These are phyloP conservation scores for Xenopus petersii DNA, from an alignment of 2,797 vertebrate species.

Conservation along the genomic window DNA sequence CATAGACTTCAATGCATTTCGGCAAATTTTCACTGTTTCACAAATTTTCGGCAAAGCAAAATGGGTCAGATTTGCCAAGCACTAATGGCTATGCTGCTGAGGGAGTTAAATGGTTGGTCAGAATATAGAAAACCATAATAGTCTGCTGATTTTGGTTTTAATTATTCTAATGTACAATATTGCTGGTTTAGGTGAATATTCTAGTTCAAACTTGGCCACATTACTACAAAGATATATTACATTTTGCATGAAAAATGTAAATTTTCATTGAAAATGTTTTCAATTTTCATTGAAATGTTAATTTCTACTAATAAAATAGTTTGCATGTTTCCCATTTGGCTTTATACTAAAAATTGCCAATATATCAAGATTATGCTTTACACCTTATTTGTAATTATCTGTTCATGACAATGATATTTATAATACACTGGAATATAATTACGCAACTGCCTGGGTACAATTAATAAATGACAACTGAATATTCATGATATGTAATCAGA, in stretches of 20 bases:
- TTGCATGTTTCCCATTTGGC: conserved; percentile 10
- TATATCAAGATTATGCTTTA: conserved; percentile 28
- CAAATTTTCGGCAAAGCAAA: too few relatives aligned
- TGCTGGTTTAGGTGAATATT: too few relatives aligned
- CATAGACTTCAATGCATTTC: too few relatives aligned
- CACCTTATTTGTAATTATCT: conserved; percentile 27
- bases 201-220: too few relatives aligned
- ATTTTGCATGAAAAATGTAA: not conserved
- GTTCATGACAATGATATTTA: conserved; percentile 51
- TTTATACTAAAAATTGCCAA: conserved; percentile 17
- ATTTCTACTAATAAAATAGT: not conserved
- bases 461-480: conserved; percentile 50
- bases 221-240: too few relatives aligned
- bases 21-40: too few relatives aligned
- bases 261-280: not conserved
- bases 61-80: too few relatives aligned
- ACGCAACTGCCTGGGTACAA: conserved; percentile 48
- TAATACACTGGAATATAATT: conserved; percentile 55
- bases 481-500: conserved; percentile 51
- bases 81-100: too few relatives aligned
- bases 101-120: too few relatives aligned
- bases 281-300: not conserved
- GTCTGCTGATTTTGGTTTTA: too few relatives aligned
- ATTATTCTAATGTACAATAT: too few relatives aligned
- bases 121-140: too few relatives aligned